Base-by-base conservation (phyloP, 2,113 vertebrate species). In the Aspidoscelis tigris region DNA sequence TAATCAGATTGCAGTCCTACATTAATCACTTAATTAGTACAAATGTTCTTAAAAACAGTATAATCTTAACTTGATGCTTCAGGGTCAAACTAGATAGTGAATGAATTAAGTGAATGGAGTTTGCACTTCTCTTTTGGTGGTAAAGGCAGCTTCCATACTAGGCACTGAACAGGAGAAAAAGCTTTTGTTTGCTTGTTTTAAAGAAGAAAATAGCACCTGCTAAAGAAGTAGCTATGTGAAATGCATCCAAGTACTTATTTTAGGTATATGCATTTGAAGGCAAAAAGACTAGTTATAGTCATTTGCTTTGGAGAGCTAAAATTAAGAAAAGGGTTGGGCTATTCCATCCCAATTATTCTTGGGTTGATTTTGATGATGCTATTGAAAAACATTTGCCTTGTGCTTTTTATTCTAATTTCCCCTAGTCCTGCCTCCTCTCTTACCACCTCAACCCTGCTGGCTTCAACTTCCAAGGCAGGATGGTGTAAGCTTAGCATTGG, bases 1-100 rank as follows among this genome's bases (percentile, higher is more conserved):
- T 79, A 66, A 79, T 79, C 61, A 66, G 77, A 66, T 44, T 41
- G 41, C 22, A 79, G 61, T 22, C 39, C 77, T 66, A 69, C 44
- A 39, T 70, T 69, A 69, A 69, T 69, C 65, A 53, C 65, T 80
- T 68, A 68, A 50, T 68, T 80, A 80, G 26, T 26, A 39, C 7
- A 14, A 65, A 50, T 21, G 58, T 22, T 65, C 39, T 50, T 2
- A 50, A 22, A 69, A 68, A 21, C 7, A n/a, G 20, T 80, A 33
- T 47, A 24, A 50, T 50, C 44, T n/a, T 80, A 65, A 26, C 44
- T 69, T 69, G 43, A 16, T 20, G 64, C 78, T 9, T 47, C 33
- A 64, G 76, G 39, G 33, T 43, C 61, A 79, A 44, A 1, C 61
- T 65, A 66, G 21, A n/a, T 4, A 7, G 20, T n/a, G 9, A 12